phyloP scores from a whole-genome alignment of 2,113 vertebrate species.

The Coptodon rendalli region DNA sequence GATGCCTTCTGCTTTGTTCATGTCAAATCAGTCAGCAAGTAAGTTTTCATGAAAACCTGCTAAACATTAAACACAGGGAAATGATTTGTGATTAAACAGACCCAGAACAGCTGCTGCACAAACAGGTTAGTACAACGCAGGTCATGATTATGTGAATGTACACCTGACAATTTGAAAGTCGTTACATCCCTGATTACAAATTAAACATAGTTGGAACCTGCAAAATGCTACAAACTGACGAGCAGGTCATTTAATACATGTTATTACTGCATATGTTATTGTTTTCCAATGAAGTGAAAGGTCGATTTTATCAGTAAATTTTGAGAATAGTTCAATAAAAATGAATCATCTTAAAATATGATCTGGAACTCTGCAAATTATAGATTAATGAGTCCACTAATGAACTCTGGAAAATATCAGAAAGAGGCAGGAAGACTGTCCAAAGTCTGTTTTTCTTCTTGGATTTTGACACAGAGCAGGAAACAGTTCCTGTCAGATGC shows the following conservation, averaged over 20 bases:
- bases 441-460: background rate
- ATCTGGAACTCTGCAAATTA: background rate
- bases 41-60: background rate
- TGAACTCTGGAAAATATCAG: background rate
- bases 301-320: background rate
- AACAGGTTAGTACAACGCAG: background rate
- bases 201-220: background rate
- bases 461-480: background rate
- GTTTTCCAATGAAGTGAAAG: background rate
- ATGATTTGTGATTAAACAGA: background rate
- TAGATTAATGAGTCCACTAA: background rate
- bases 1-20: background rate
- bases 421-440: background rate
- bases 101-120: background rate
- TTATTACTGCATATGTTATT: background rate
- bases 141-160: background rate
- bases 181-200: background rate
- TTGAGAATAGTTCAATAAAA: background rate
- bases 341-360: background rate
- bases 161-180: background rate
- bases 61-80: background rate
- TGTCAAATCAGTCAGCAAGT: background rate
- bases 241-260: background rate
- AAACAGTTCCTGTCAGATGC: background rate
- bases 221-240: background rate